These are phyloP conservation scores for Ceyx melanurus DNA, from an alignment of 2,113 vertebrate species.

Conservation along the genomic window DNA sequence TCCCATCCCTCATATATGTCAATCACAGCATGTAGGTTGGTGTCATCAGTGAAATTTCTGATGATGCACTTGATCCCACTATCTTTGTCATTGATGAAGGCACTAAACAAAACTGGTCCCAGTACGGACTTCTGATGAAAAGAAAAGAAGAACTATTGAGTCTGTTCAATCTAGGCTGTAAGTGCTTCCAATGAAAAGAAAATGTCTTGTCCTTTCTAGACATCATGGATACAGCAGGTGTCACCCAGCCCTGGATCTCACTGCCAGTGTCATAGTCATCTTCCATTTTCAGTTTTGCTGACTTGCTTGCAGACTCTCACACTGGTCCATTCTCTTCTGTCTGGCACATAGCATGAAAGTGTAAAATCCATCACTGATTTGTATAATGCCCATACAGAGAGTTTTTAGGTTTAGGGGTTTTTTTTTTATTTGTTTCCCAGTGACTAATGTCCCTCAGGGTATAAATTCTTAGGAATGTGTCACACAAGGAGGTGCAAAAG, in stretches of 20 bases:
- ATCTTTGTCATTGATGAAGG: too few relatives aligned
- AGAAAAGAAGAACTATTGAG: neutral
- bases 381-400: neutral
- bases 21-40: too few relatives aligned
- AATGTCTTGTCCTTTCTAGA: neutral
- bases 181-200: neutral
- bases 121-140: neutral
- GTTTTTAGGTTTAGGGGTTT: neutral
- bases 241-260: neutral
- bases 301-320: neutral
- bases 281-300: slow-evolving; percentile 1
- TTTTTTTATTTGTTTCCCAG: neutral
- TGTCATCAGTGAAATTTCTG: too few relatives aligned
- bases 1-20: too few relatives aligned
- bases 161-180: neutral
- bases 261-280: neutral
- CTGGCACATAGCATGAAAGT: neutral
- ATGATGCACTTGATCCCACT: too few relatives aligned
- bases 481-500: neutral
- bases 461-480: neutral
- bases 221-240: neutral
- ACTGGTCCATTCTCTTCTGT: neutral
- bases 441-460: neutral
- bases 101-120: too few relatives aligned
- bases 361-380: neutral